phyloP scores from a whole-genome alignment of 2,113 vertebrate genomes.

The Forbesichthys agassizii region DNA sequence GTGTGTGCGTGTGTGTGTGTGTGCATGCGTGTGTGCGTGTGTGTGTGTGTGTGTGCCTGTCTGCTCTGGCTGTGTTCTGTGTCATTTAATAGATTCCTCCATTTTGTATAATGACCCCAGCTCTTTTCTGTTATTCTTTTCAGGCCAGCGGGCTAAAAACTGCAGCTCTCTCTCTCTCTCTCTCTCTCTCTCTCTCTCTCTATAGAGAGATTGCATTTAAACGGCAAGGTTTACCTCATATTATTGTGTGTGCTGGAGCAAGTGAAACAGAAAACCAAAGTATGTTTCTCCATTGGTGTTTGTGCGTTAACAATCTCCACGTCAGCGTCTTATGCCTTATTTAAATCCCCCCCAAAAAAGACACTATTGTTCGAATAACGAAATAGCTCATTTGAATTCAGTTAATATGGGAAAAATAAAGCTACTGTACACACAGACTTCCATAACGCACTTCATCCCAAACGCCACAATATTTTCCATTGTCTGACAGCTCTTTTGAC shows the following conservation, averaged over 20 bases:
- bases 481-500: neutral
- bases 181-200: neutral
- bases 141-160: constrained; percentile 70
- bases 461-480: neutral
- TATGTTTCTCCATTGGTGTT: constrained; percentile 11
- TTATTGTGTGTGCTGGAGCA: neutral
- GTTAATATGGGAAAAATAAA: no score
- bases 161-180: constrained; percentile 19
- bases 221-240: constrained; percentile 32
- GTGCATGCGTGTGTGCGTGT: constrained; percentile 29
- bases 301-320: neutral
- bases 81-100: constrained; percentile 66
- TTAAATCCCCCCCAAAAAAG: neutral
- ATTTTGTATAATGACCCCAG: constrained; percentile 76
- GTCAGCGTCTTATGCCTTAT: neutral
- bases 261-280: neutral
- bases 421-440: no score
- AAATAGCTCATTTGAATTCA: no score
- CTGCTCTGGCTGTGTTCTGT: constrained; percentile 30
- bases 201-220: constrained; percentile 37
- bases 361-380: no score
- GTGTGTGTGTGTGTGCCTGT: neutral
- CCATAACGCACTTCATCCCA: no score
- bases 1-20: constrained; percentile 19
- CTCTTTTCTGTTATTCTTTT: constrained; percentile 63